Conservation (phyloP, 2,113 vertebrate genomes). For the Equus quagga region DNA sequence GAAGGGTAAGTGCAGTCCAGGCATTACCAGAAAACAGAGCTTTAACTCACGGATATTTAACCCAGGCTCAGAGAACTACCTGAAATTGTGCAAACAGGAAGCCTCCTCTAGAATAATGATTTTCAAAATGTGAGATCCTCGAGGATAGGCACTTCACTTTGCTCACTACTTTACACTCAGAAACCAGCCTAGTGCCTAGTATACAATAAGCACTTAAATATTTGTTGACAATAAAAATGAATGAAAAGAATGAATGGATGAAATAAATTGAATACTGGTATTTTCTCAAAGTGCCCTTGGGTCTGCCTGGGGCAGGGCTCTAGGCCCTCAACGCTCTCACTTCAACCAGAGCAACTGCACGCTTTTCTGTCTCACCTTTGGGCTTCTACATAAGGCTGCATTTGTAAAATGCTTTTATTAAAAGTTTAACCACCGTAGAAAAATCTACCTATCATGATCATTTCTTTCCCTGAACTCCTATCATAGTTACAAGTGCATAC, state of each 20-base stretch:
- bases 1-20: neutral
- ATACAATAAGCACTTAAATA: neutral
- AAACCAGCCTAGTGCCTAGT: neutral
- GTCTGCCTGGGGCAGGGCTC: neutral
- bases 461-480: neutral
- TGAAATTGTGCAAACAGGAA: neutral
- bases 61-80: neutral
- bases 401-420: neutral
- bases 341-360: neutral
- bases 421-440: neutral
- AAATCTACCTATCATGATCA: neutral
- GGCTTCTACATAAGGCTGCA: neutral
- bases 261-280: neutral
- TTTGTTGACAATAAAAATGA: neutral
- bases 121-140: constrained; percentile 11
- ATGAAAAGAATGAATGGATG: neutral
- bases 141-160: constrained; percentile 8
- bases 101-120: neutral
- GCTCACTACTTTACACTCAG: neutral
- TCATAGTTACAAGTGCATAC: neutral
- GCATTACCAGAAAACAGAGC: neutral
- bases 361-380: neutral
- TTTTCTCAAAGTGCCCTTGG: neutral
- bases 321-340: neutral
- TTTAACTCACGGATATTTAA: constrained; percentile 10